Conservation (phyloP, 1,140 invertebrate species). For the Micrasema minimum region DNA sequence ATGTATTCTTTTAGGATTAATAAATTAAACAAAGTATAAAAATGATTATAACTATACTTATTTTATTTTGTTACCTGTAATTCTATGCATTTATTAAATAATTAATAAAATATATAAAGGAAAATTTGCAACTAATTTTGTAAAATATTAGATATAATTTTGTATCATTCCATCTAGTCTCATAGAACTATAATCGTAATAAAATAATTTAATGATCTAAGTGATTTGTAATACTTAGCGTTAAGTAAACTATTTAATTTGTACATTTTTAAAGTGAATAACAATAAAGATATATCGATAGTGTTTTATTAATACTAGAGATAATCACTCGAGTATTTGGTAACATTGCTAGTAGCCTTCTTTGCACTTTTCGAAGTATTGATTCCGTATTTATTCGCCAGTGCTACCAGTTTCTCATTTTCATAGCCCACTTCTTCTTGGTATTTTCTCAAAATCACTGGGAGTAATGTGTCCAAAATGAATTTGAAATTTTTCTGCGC, state of each 20-base stretch:
- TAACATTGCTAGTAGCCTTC: constrained; percentile 63
- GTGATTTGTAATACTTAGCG: constrained; percentile 2
- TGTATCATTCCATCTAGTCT: constrained; percentile 12
- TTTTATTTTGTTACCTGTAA: too few species aligned
- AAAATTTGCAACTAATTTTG: too few species aligned
- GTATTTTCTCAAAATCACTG: constrained; percentile 63
- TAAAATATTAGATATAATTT: too few species aligned
- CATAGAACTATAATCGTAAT: neutral
- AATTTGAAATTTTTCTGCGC: constrained; percentile 66
- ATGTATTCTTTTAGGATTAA: too few species aligned
- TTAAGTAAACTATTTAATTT: constrained; percentile 11
- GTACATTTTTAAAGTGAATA: constrained; percentile 26
- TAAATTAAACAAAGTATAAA: too few species aligned
- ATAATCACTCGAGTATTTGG: constrained; percentile 68
- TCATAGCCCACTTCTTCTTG: constrained; percentile 65
- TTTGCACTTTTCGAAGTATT: constrained; percentile 56
- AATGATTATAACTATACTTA: too few species aligned
- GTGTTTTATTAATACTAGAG: constrained; percentile 56
- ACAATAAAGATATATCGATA: constrained; percentile 18
- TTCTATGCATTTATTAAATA: too few species aligned
- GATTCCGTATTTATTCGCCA: constrained; percentile 64
- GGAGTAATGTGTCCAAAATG: constrained; percentile 64
- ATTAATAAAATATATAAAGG: too few species aligned
- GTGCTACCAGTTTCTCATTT: constrained; percentile 62
- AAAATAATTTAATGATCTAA: neutral